Conservation (phyloP, 53 echinoderm and acorn worm species). For the Pentamera pediparva region DNA sequence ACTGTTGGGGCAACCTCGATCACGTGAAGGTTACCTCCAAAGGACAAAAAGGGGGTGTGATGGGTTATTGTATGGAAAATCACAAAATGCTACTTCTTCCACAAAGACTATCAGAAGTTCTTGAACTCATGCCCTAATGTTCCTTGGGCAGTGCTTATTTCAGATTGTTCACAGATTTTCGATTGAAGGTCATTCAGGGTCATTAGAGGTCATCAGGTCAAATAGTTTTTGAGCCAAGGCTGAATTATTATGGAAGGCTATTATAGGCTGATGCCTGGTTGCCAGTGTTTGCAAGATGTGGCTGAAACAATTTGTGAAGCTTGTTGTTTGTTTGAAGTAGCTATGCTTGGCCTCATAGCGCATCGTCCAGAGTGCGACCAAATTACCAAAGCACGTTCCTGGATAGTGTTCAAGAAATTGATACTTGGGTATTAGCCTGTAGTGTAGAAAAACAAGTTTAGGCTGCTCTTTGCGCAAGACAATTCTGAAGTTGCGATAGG, state of each 20-base stretch:
- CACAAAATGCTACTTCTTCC: too few relatives aligned
- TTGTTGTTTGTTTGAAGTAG: constrained; percentile 1
- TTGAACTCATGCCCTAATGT: too few relatives aligned
- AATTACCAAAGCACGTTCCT: constrained; percentile 12
- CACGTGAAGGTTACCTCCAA: too few relatives aligned
- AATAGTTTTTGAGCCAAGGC: too few relatives aligned
- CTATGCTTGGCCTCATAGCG: constrained; percentile 24
- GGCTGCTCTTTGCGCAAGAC: background rate
- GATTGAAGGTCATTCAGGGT: too few relatives aligned
- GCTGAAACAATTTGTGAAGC: constrained; percentile 13
- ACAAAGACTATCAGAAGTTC: too few relatives aligned
- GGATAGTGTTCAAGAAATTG: constrained; percentile 41
- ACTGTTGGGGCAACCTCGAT: too few relatives aligned
- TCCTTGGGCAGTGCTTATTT: too few relatives aligned
- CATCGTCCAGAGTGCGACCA: constrained; percentile 24
- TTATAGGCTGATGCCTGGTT: constrained; percentile 26
- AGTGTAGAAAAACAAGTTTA: constrained; percentile 15
- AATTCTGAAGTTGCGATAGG: constrained; percentile 35
- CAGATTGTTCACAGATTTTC: too few relatives aligned
- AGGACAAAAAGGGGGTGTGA: too few relatives aligned
- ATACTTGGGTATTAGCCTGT: constrained; percentile 18
- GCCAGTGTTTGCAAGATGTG: constrained; percentile 30
- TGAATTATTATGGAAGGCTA: constrained; percentile 33
- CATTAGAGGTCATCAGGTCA: too few relatives aligned
- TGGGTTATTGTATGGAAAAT: too few relatives aligned